Base-by-base conservation (phyloP, 2,888 invertebrate genomes). In the Cephus sareptanus region DNA sequence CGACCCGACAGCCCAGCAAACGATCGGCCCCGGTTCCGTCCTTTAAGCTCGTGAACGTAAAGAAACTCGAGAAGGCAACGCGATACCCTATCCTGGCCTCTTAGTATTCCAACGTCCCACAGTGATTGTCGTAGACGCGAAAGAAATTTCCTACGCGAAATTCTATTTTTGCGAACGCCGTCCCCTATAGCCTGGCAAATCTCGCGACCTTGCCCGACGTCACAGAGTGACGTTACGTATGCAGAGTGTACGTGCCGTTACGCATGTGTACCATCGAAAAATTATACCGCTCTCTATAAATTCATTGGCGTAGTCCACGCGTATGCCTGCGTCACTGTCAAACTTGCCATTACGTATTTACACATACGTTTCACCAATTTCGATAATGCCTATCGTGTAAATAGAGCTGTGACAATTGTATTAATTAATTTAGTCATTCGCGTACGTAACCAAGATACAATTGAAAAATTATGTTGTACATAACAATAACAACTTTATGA, bases 121-220 rank as follows among this genome's bases (percentile, higher is more conserved):
- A 40, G 15, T 40, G 40, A 40, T 15, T 15, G 23, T 40, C 40
- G 6, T 23, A 1, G 6, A 40, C 6, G 40, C 6, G 15, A 40
- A 40, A 15, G 40, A 40, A 40, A 40, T 40, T 40, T 40, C 40
- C 15, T 56, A 56, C 56, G 23, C 56, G 74, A 35, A 74, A 35
- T 74, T 74, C 74, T 74, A 74, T 74, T 74, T 74, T 35, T 23
- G 74, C 74, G 12, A 71, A 33, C 4, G 33, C 11, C 71, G 6
- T 35, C 23, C 9, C 23, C n/a, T 37, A 11, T n/a, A 34, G 33
- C 34, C 6, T 30, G 23, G 33, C 31, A n/a, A 23, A 9, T 71
- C 30, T 15, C 35, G n/a, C 35, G 74, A 74, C 74, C 74, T 74
- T 74, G 74, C n/a, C 34, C 11, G 34, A 74, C 74, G 74, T 37